Percentiles rank a stretch among this genome's conserved stretches.
phyloP scores from a whole-genome alignment of 2,113 vertebrate species.

The Nansenia antarctica region DNA sequence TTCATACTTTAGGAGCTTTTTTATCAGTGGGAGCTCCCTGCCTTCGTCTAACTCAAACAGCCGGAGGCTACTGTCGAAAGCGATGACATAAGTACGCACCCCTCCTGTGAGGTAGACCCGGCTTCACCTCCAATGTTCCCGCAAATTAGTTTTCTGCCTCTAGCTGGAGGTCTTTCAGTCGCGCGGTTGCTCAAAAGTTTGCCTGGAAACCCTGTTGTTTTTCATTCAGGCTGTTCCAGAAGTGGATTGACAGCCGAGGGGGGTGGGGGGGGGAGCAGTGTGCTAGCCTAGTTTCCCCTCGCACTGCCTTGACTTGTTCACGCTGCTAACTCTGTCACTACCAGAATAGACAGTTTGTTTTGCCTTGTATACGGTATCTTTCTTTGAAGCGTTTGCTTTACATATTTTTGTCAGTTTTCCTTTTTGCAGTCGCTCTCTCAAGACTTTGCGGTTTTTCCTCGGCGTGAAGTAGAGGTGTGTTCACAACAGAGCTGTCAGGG shows the following conservation, averaged over 20 bases:
- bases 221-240: constrained; percentile 26
- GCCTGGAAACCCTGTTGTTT: constrained; percentile 35
- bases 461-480: not conserved
- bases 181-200: constrained; percentile 36
- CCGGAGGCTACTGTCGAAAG: not conserved
- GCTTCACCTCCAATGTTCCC: constrained; percentile 36
- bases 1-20: not conserved
- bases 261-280: constrained; percentile 32
- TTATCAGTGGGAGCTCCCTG: not conserved
- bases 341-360: constrained; percentile 28
- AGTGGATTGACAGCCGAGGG: constrained; percentile 33
- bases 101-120: constrained; percentile 24
- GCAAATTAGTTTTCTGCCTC: constrained; percentile 51
- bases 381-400: constrained; percentile 30
- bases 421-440: constrained; percentile 9
- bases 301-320: constrained; percentile 2
- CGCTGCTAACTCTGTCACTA: constrained; percentile 19
- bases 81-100: not conserved
- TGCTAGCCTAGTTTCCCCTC: constrained; percentile 42
- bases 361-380: not conserved
- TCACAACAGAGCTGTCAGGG: not conserved
- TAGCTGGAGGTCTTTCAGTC: constrained; percentile 42
- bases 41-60: constrained; percentile 19
- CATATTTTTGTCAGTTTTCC: constrained; percentile 19
- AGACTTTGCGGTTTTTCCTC: not conserved